phyloP scores from a whole-genome alignment of 2,888 invertebrate species.

The Drosophila affinis region DNA sequence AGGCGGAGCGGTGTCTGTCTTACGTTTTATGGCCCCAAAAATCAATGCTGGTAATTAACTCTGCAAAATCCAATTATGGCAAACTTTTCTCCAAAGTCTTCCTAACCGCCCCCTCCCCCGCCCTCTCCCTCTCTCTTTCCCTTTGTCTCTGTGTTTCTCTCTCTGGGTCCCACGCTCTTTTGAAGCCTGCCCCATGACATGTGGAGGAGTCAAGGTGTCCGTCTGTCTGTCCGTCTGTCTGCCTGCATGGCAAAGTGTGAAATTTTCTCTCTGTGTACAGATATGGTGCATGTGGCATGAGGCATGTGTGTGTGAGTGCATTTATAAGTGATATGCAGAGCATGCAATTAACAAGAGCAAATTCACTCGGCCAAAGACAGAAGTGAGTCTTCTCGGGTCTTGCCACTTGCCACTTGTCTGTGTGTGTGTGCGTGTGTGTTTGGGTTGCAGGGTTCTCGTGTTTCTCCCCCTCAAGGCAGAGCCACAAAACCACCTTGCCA shows the following conservation, averaged over 20 bases:
- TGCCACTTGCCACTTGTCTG: not conserved
- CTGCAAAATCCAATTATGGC: constrained; percentile 81
- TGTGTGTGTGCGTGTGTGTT: not conserved
- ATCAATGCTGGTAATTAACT: constrained; percentile 81
- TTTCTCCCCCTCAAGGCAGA: constrained; percentile 42
- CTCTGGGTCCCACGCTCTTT: constrained; percentile 3
- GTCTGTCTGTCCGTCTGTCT: constrained; percentile 7
- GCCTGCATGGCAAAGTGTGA: constrained; percentile 44
- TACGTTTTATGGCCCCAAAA: constrained; percentile 71
- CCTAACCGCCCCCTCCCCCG: constrained; percentile 1
- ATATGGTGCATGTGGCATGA: not conserved
- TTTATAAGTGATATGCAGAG: constrained; percentile 81
- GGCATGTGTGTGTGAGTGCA: constrained; percentile 56
- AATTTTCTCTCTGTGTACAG: constrained; percentile 33
- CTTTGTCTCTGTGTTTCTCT: constrained; percentile 2
- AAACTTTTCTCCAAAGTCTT: constrained; percentile 74
- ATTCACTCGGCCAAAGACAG: constrained; percentile 56
- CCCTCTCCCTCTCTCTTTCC: not conserved
- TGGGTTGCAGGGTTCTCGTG: constrained; percentile 27
- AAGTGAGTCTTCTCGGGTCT: constrained; percentile 15
- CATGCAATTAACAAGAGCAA: constrained; percentile 81
- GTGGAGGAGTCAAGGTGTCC: constrained; percentile 33
- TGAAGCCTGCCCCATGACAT: constrained; percentile 16
- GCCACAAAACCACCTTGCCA: constrained; percentile 39
- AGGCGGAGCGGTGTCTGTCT: constrained; percentile 40